These are phyloP conservation scores for Helarctos malayanus DNA, from an alignment of 2,797 vertebrate genomes.

Conservation along the genomic window DNA sequence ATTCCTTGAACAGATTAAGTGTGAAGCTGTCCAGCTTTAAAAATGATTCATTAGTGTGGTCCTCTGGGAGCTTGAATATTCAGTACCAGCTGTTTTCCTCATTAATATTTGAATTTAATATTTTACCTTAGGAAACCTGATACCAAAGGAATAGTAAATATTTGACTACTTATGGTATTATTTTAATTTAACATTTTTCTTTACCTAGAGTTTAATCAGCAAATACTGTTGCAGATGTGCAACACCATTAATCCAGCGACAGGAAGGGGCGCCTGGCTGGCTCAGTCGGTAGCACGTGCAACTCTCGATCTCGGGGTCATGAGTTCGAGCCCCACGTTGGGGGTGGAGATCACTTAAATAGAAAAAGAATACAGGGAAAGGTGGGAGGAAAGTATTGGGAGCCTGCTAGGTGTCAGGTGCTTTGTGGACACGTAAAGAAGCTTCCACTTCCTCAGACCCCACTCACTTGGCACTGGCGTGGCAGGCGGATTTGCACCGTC, in stretches of 20 bases:
- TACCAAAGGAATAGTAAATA: slow-evolving; percentile 78
- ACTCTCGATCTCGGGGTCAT: background rate
- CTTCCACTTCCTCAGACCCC: background rate
- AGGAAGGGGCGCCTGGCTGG: background rate
- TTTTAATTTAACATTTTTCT: slow-evolving; percentile 66
- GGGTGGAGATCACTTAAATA: background rate
- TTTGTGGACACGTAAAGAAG: background rate
- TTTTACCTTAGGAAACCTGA: slow-evolving; percentile 70
- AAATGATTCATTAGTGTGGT: slow-evolving; percentile 79
- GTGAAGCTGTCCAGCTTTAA: slow-evolving; percentile 67
- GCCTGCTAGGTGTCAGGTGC: background rate
- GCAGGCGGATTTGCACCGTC: background rate
- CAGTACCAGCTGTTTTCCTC: slow-evolving; percentile 80
- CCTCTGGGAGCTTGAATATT: slow-evolving; percentile 79
- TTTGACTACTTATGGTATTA: slow-evolving; percentile 65
- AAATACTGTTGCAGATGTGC: background rate
- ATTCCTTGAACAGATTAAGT: slow-evolving; percentile 72
- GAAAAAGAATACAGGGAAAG: background rate
- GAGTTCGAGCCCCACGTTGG: background rate
- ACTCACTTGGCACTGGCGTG: background rate
- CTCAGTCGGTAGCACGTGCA: background rate
- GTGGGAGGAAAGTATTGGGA: background rate
- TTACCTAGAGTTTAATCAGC: slow-evolving; percentile 47
- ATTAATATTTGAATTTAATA: slow-evolving; percentile 75
- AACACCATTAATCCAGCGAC: slow-evolving; percentile 5